Base-by-base conservation (phyloP, 2,888 invertebrate genomes). In the Brenthis hecate region DNA sequence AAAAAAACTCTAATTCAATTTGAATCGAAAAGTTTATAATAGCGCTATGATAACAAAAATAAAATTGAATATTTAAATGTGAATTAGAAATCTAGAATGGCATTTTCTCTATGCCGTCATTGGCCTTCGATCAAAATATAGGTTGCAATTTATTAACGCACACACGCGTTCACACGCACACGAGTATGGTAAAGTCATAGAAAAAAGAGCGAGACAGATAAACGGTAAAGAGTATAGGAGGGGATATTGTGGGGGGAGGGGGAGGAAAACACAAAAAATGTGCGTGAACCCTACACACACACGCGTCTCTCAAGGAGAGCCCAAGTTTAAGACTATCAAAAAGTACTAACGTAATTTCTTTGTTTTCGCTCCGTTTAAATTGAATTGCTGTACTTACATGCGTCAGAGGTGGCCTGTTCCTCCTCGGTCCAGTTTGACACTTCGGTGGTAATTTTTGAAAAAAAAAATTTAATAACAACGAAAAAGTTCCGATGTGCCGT, bases 351-450 rank as follows among this genome's bases (percentile, higher is more conserved):
- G 56, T 76, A 78, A 80, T 77, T 74, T 78, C 78, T 78, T 80
- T 62, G 53, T 80, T 79, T 78, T 81, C 77, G 50, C 56, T 57
- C 28, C 23, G n/a, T 68, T 68, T 48, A 61, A 68, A 72, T 53
- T 36, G 61, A 28, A 70, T 53, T 64, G 2, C 2, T 23, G 63
- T 88, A 92, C 92, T 92, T 75, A 92, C 92, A 92, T 92, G 87
- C 92, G 92, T 91, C 92, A 92, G 92, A 88, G 89, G 92, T 85
- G 89, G 90, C 85, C 86, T 89, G 86, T 78, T 88, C 92, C 85
- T 88, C 91, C 84, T 91, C 92, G 87, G 88, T 92, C 92, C 92
- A 92, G 91, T 89, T 91, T 91, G 92, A 90, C 89, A 92, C 90
- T 88, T 91, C 81, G 91, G 91, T 89, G 86, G 91, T 88, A 92